Evolutionary conservation across 2,888 invertebrate genomes (phyloP).

Genomic region (Rutpela maculata): DNA sequence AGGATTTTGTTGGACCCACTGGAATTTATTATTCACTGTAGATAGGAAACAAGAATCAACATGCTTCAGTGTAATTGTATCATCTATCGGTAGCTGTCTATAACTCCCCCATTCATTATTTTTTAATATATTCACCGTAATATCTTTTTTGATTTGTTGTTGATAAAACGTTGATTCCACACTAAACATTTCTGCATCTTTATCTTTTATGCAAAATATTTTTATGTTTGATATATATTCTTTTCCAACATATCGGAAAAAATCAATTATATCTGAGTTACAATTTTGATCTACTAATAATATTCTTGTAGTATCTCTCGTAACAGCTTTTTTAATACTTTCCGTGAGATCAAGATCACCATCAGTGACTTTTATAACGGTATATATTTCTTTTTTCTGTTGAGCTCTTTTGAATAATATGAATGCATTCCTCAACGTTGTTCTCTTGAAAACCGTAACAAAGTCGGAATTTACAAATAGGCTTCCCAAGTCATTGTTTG

Average conservation of each 20-base stretch:
- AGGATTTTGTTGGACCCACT: constrained; percentile 13
- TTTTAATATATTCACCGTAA: constrained; percentile 55
- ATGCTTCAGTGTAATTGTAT: constrained; percentile 1
- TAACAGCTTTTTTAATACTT: constrained; percentile 46
- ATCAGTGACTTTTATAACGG: constrained; percentile 42
- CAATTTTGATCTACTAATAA: constrained; percentile 49
- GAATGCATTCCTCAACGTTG: not conserved
- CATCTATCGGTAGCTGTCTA: constrained; percentile 32
- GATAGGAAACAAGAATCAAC: constrained; percentile 74
- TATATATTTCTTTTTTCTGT: constrained; percentile 18
- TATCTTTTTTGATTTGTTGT: constrained; percentile 51
- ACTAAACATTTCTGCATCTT: constrained; percentile 43
- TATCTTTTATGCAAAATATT: constrained; percentile 44
- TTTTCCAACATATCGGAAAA: constrained; percentile 48
- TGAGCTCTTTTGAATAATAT: constrained; percentile 2
- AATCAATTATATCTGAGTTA: constrained; percentile 47
- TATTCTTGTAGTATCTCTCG: constrained; percentile 15
- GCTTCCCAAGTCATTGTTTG: not conserved
- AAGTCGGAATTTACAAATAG: not conserved
- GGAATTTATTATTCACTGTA: not conserved
- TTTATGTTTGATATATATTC: constrained; percentile 38
- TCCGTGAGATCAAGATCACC: constrained; percentile 48
- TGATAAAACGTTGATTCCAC: constrained; percentile 45
- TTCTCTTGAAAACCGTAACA: not conserved
- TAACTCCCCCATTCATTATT: constrained; percentile 52